Conservation (phyloP, 1,140 invertebrate species). For the Macrostomum lignano region DNA sequence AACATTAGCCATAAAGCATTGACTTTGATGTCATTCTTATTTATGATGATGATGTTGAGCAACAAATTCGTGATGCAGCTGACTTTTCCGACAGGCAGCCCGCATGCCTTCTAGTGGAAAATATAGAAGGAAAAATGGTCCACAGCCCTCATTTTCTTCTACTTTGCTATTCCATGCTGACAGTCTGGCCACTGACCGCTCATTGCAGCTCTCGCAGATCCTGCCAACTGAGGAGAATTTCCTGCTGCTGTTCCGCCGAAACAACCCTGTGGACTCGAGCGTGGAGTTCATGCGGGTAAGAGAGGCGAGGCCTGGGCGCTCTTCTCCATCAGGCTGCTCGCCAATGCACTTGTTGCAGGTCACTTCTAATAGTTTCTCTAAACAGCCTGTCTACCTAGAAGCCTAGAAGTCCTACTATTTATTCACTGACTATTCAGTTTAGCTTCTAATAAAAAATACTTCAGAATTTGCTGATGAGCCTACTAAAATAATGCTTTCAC, state of each 20-base stretch:
- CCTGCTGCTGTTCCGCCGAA: slow-evolving; percentile 56
- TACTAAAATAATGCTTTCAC: not conserved
- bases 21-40: slow-evolving; percentile 3
- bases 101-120: too few species aligned
- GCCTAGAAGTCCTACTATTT: too few species aligned
- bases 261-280: slow-evolving; percentile 63
- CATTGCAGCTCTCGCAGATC: slow-evolving; percentile 49
- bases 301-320: too few species aligned
- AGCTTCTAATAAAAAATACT: slow-evolving; percentile 1
- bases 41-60: slow-evolving; percentile 1
- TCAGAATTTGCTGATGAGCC: not conserved
- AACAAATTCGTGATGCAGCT: not conserved
- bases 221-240: slow-evolving; percentile 76
- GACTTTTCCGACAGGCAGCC: not conserved
- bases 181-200: too few species aligned
- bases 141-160: too few species aligned
- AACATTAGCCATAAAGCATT: slow-evolving; percentile 1
- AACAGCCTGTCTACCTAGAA: too few species aligned
- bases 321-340: too few species aligned
- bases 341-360: too few species aligned
- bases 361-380: too few species aligned
- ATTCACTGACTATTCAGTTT: too few species aligned
- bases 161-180: too few species aligned
- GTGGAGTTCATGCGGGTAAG: slow-evolving; percentile 84
- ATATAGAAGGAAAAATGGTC: too few species aligned